Conservation (phyloP, 2,888 invertebrate genomes). For the Colostygia pectinataria region DNA sequence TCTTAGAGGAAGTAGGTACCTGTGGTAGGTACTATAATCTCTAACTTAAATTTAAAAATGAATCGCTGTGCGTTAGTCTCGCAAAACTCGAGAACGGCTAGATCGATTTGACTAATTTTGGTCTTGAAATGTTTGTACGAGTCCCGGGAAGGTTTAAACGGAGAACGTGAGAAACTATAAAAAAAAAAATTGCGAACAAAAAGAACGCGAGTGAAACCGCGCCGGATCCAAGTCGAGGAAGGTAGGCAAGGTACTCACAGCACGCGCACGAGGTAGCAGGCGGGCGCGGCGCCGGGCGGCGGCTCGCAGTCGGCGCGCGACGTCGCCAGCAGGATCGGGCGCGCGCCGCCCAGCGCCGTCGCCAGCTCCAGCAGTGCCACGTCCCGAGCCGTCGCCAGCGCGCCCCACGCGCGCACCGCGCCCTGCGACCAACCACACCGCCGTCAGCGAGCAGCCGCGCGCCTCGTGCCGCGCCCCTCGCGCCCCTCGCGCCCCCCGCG, state of each 20-base stretch:
- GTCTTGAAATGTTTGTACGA: too few relatives aligned
- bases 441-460: slow-evolving; percentile 24
- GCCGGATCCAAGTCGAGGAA: too few relatives aligned
- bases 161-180: too few relatives aligned
- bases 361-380: slow-evolving; percentile 63
- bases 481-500: neutral
- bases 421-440: slow-evolving; percentile 31
- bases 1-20: too few relatives aligned
- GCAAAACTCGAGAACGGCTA: too few relatives aligned
- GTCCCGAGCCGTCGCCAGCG: slow-evolving; percentile 39
- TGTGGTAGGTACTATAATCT: too few relatives aligned
- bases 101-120: too few relatives aligned
- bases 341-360: slow-evolving; percentile 52
- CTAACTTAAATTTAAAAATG: too few relatives aligned
- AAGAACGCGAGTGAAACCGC: too few relatives aligned
- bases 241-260: slow-evolving; percentile 2
- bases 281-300: slow-evolving; percentile 20
- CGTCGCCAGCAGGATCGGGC: slow-evolving; percentile 59
- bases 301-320: slow-evolving; percentile 45
- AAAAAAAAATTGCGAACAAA: too few relatives aligned
- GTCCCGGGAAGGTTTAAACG: too few relatives aligned
- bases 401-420: slow-evolving; percentile 25
- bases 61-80: too few relatives aligned
- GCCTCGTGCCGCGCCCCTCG: slow-evolving; percentile 41
- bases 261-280: slow-evolving; percentile 53